Percentiles rank a stretch among this genome's conserved stretches.
These are phyloP conservation scores for Orthosia incerta DNA, from an alignment of 2,888 invertebrate species.

Conservation along the genomic window DNA sequence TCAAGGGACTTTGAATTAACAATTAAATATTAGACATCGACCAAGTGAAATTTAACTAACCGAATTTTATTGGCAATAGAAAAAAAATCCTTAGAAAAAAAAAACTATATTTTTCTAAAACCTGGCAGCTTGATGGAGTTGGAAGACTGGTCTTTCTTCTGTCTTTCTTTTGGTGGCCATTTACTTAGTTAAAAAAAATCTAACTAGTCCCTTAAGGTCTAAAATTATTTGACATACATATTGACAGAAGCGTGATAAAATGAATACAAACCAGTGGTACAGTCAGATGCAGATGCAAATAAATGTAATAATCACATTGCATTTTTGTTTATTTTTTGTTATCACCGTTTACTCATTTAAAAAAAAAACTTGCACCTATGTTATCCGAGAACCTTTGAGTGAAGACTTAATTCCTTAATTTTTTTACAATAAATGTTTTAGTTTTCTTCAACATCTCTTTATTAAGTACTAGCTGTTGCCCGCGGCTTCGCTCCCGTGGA, in stretches of 20 bases:
- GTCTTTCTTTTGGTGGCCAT: not conserved
- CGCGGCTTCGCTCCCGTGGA: too few relatives aligned
- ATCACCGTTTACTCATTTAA: not conserved
- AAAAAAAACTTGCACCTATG: too few relatives aligned
- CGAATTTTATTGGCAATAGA: not conserved
- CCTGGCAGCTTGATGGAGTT: not conserved
- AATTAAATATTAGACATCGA: not conserved
- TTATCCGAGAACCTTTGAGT: not conserved
- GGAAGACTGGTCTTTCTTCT: not conserved
- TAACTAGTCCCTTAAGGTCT: conserved; percentile 27
- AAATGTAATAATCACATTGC: not conserved
- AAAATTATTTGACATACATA: conserved; percentile 34
- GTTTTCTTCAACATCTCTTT: too few relatives aligned
- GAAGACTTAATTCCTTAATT: not conserved
- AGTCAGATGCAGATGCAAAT: not conserved
- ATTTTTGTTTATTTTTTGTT: not conserved
- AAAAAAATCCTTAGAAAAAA: not conserved
- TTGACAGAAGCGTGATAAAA: conserved; percentile 17
- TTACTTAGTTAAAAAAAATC: too few relatives aligned
- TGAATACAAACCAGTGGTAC: not conserved
- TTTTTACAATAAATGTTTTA: conserved; percentile 3
- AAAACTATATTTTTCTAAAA: not conserved
- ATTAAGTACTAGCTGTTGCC: too few relatives aligned
- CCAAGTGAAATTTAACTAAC: not conserved
- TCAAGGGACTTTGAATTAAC: conserved; percentile 14